Conservation (phyloP, 2,113 vertebrate genomes). For the Podarcis cretensis region DNA sequence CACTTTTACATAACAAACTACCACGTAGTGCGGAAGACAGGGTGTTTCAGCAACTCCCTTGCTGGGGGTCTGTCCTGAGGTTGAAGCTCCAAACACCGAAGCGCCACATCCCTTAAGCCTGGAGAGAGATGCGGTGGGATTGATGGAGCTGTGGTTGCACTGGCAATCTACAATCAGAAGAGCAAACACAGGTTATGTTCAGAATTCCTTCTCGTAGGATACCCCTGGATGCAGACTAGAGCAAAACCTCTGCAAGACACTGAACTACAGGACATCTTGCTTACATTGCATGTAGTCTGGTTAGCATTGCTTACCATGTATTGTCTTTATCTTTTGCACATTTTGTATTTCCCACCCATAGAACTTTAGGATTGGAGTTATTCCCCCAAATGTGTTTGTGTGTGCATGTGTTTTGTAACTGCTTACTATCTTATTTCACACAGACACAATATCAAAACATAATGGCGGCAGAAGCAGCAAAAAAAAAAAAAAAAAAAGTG, state of each 20-base stretch:
- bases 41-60: slow-evolving; percentile 89
- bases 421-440: neutral
- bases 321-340: neutral
- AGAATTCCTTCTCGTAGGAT: too few relatives aligned
- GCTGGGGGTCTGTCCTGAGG: slow-evolving; percentile 88
- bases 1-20: slow-evolving; percentile 65
- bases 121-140: slow-evolving; percentile 88
- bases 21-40: slow-evolving; percentile 87
- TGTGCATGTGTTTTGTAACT: neutral
- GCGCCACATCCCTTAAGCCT: slow-evolving; percentile 87
- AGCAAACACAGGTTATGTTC: slow-evolving; percentile 10
- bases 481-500: neutral
- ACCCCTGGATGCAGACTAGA: neutral
- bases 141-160: slow-evolving; percentile 87
- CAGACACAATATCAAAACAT: neutral
- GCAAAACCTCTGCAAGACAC: neutral
- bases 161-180: slow-evolving; percentile 83
- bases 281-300: neutral
- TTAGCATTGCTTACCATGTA: neutral
- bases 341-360: neutral
- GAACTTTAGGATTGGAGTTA: neutral
- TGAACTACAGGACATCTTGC: neutral
- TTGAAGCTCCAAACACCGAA: slow-evolving; percentile 90
- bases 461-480: neutral
- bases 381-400: too few relatives aligned